Conservation (phyloP, 1,140 invertebrate genomes). For the Ceratina japonica region DNA sequence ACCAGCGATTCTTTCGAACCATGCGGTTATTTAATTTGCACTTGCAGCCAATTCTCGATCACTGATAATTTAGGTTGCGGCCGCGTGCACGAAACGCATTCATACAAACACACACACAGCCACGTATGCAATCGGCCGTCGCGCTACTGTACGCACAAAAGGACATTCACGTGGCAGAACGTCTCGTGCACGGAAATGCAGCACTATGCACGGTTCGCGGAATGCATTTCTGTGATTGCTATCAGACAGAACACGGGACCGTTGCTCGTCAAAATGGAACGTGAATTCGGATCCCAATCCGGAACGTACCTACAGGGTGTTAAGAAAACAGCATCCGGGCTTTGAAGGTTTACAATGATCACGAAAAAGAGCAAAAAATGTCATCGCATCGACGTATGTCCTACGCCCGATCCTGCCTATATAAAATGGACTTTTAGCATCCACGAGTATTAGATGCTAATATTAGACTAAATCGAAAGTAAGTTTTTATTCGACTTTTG, state of each 20-base stretch:
- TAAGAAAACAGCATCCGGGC: too few relatives aligned
- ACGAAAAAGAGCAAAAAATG: too few relatives aligned
- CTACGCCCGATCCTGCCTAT: too few relatives aligned
- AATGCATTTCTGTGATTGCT: constrained; percentile 51
- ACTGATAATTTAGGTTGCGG: neutral
- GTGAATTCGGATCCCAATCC: neutral
- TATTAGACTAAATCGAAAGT: too few relatives aligned
- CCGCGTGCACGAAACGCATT: neutral
- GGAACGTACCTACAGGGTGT: neutral
- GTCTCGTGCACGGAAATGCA: constrained; percentile 31
- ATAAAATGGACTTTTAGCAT: too few relatives aligned
- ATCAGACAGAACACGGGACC: constrained; percentile 7
- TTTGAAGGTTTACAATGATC: too few relatives aligned
- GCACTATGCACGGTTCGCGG: constrained; percentile 9
- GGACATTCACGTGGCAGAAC: constrained; percentile 27
- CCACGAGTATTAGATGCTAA: too few relatives aligned
- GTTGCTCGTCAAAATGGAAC: constrained; percentile 29
- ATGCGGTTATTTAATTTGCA: constrained; percentile 6
- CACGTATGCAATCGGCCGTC: constrained; percentile 7
- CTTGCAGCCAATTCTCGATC: constrained; percentile 1
- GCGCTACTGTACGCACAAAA: constrained; percentile 24
- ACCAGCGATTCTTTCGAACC: neutral
- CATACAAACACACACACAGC: neutral
- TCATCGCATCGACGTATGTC: too few relatives aligned
- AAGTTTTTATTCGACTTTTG: too few relatives aligned